Percentiles rank a stretch among this genome's conserved stretches.
phyloP scores from a whole-genome alignment of 2,888 invertebrate species.

The Buathra laborator region DNA sequence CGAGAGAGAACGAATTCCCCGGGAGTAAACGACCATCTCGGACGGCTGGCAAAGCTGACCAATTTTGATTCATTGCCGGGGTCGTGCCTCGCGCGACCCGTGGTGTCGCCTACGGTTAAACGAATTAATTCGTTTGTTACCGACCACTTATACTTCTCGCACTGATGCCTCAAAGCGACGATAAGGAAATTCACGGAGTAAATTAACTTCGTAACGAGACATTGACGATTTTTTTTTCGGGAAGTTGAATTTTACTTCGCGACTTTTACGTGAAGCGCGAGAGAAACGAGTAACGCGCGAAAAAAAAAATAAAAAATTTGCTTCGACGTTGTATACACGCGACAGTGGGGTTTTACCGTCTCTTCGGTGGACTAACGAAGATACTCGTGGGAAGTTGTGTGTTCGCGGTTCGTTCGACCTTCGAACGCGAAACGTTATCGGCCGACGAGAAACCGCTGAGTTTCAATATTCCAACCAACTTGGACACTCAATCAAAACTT shows the following conservation, averaged over 20 bases:
- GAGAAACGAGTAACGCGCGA: neutral
- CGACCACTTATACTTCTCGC: constrained; percentile 43
- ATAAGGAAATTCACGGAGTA: neutral
- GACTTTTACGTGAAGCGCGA: neutral
- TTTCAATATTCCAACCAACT: neutral
- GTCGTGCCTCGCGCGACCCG: constrained; percentile 76
- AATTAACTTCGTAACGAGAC: neutral
- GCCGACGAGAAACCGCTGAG: neutral
- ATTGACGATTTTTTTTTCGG: neutral
- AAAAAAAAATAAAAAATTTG: neutral
- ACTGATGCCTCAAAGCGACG: neutral
- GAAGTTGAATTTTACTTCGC: neutral
- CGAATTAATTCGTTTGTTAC: constrained; percentile 76
- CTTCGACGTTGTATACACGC: neutral
- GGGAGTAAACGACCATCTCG: constrained; percentile 4
- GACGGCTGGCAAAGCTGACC: constrained; percentile 60
- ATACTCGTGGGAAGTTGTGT: too few species aligned
- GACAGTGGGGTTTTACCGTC: neutral
- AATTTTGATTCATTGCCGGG: constrained; percentile 77
- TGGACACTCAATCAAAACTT: neutral
- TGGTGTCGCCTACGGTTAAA: constrained; percentile 74
- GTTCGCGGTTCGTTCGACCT: constrained; percentile 7
- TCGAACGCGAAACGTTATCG: constrained; percentile 9
- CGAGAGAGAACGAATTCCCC: neutral
- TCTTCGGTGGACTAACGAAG: too few species aligned